phyloP scores from a whole-genome alignment of 1,140 invertebrate genomes.

The Stratiolaelaps scimitus region DNA sequence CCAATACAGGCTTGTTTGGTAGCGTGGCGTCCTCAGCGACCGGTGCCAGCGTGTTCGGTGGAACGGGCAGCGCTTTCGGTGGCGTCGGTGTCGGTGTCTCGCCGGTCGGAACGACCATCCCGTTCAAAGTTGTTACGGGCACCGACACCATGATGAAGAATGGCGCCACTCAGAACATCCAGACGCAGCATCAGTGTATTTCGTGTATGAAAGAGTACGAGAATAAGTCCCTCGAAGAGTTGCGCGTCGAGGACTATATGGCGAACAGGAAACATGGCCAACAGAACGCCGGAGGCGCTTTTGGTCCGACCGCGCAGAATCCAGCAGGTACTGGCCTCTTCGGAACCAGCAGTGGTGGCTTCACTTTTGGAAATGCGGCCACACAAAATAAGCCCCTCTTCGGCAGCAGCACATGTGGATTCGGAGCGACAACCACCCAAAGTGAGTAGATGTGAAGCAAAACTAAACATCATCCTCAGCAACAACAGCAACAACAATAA shows the following conservation, averaged over 20 bases:
- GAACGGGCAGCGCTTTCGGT: conserved; percentile 5
- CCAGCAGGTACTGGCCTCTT: conserved; percentile 31
- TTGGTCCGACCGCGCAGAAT: conserved; percentile 32
- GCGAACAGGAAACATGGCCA: conserved; percentile 64
- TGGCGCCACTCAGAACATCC: conserved; percentile 64
- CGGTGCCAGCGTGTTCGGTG: background rate
- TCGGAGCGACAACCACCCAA: conserved; percentile 32
- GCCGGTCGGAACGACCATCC: conserved; percentile 58
- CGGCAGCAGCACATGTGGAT: conserved; percentile 28
- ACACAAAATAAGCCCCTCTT: conserved; percentile 30
- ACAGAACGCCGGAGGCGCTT: conserved; percentile 32
- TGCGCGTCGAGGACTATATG: conserved; percentile 81
- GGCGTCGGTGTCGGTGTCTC: conserved; percentile 33
- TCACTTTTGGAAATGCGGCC: conserved; percentile 32
- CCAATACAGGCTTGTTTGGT: background rate
- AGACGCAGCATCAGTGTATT: conserved; percentile 84
- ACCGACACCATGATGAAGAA: conserved; percentile 82
- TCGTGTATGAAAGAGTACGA: conserved; percentile 98
- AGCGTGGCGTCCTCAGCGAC: background rate
- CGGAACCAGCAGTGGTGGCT: conserved; percentile 33
- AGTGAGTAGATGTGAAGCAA: background rate
- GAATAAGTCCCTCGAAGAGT: conserved; percentile 78
- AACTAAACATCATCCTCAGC: too few relatives aligned
- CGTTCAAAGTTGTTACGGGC: conserved; percentile 72
- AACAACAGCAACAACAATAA: too few relatives aligned